Base-by-base conservation (phyloP, 1,140 invertebrate genomes). In the Sitophilus oryzae region DNA sequence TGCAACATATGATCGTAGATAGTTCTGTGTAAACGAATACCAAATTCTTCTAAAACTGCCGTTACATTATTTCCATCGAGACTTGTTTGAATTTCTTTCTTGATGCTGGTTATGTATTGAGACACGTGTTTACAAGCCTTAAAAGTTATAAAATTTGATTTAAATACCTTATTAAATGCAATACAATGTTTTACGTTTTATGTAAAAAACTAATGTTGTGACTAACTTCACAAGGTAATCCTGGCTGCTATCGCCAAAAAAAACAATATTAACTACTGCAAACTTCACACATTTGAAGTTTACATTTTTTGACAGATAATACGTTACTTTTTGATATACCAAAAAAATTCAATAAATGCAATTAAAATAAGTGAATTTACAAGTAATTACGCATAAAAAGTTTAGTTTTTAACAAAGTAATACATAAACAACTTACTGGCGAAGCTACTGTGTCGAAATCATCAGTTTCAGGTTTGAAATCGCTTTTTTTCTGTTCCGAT, bases 1-100 rank as follows among this genome's bases (percentile, higher is more conserved):
- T 92, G 89, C 60, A 91, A 85, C 35, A 98, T 76, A 75, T 99
- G 96, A 63, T 97, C 93, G 66, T 93, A 94, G 47, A 98, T 88
- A n/a, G 93, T 85, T 52, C 93, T 76, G 73, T 98, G 95, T 57
- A 98, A 83, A 42, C 93, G 76, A 16, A 88, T 82, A 0, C 95
- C 95, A 1, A 99, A 76, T 73, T 98, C 96, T 18, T 85, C 83
- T 10, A 96, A 74, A 3, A 96, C 83, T 19, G 83, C 83, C 63
- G 88, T 86, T 15, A 93, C 78, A 77, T 98, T 98, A 64, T 93
- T 93, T 0, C 93, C 95, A 74, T 98, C 96, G 10, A 98, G 76
- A 63, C 86, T 88, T 23, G 84, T 79, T 65, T 85, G 82, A 20
- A 98, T 91, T 63, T 86, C 84, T 42, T 81, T 81, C 57, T 90